Conservation (phyloP, 2,797 vertebrate genomes). For the Hipposideros larvatus region DNA sequence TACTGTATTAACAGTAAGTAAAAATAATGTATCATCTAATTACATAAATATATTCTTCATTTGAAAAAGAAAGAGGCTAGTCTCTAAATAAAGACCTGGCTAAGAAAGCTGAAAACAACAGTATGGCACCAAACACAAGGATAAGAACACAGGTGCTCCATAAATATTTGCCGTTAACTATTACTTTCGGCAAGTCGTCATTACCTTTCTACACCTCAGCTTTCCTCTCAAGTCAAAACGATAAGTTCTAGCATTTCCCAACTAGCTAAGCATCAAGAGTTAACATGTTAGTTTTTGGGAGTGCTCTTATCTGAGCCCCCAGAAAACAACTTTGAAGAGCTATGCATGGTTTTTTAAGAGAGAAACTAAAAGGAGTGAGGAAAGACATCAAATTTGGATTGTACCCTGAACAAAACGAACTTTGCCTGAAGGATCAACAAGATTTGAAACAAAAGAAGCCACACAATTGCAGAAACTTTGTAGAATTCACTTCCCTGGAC, state of each 20-base stretch:
- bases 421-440: background rate
- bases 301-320: background rate
- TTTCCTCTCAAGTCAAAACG: slow-evolving; percentile 27
- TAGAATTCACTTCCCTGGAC: background rate
- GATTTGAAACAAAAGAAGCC: slow-evolving; percentile 25
- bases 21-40: background rate
- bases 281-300: slow-evolving; percentile 27
- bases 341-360: background rate
- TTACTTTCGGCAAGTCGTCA: background rate
- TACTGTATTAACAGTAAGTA: background rate
- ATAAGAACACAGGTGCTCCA: background rate
- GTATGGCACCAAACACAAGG: background rate
- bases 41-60: background rate
- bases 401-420: background rate
- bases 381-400: slow-evolving; percentile 47
- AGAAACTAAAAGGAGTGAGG: background rate
- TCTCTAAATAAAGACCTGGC: slow-evolving; percentile 17
- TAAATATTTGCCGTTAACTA: slow-evolving; percentile 7
- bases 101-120: slow-evolving; percentile 5
- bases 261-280: slow-evolving; percentile 1
- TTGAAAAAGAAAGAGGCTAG: slow-evolving; percentile 17
- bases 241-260: background rate
- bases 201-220: background rate
- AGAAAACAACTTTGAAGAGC: background rate
- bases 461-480: background rate